These are phyloP conservation scores for Bombus waltoni DNA, from an alignment of 1,140 invertebrate genomes.

Conservation along the genomic window DNA sequence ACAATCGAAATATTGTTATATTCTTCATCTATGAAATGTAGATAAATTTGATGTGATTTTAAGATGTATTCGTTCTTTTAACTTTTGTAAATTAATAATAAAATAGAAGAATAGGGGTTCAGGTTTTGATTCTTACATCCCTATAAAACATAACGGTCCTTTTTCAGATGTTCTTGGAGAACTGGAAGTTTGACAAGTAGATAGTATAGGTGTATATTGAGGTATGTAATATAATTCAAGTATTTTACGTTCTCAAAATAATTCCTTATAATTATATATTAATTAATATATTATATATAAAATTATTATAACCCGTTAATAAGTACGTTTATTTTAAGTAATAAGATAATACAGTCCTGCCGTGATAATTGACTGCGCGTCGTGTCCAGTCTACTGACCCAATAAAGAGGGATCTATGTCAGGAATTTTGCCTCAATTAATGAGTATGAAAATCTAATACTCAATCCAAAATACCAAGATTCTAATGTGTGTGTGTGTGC, in stretches of 20 bases:
- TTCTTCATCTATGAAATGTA: not conserved
- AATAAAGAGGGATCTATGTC: not conserved
- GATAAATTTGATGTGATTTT: not conserved
- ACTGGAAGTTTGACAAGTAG: not conserved
- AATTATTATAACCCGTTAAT: not conserved
- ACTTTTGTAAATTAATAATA: not conserved
- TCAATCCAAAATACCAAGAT: not conserved
- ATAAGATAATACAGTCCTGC: not conserved
- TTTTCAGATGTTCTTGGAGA: not conserved
- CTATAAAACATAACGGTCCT: conserved; percentile 23
- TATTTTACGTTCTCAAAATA: not conserved
- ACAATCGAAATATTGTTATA: not conserved
- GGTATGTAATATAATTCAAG: not conserved
- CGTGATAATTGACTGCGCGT: not conserved
- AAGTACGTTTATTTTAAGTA: not conserved
- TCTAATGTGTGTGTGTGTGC: not conserved
- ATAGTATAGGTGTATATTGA: not conserved
- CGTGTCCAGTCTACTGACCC: not conserved
- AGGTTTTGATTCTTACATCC: not conserved
- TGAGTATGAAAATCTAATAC: not conserved
- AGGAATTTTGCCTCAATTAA: not conserved
- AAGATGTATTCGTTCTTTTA: not conserved
- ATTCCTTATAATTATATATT: not conserved
- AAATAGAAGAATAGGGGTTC: not conserved
- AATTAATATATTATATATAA: not conserved